Base-by-base conservation (phyloP, 2,113 vertebrate species). In the Sander lucioperca region DNA sequence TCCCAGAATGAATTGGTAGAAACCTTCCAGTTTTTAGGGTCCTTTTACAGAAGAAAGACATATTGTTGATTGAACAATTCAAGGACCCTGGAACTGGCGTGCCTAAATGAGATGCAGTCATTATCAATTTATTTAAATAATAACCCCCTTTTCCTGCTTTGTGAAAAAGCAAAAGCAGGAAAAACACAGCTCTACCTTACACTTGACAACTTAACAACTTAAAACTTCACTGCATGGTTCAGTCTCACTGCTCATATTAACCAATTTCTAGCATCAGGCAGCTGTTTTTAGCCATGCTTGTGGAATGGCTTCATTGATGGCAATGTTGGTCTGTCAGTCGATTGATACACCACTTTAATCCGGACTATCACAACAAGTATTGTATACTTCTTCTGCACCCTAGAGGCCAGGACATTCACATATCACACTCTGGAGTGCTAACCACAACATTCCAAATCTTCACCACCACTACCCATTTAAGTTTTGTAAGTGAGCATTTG, bases 401-500 rank as follows among this genome's bases (percentile, higher is more conserved):
- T 0, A 39, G 15, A 39, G 25, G 5, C 47, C 47, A 30, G 16
- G 13, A 21, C 33, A 33, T 33, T 33, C 18, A 71, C 6, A 68
- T 25, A 1, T 58, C 5, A 39, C 23, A 61, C 8, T 11, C 30
- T 47, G 2, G 27, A 71, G 21, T 18, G 15, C 16, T 50, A n/a
- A 75, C 84, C 57, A 14, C 47, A 59, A 21, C 64, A 21, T 43
- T 47, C n/a, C 16, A 76, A 47, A 61, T 53, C 57, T 74, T 79
- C 45, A 66, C 50, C 61, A 82, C 56, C 73, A 80, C 50, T 6
- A 3, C 13, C 69, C 51, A 51, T 78, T 80, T 56, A 54, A 66
- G 36, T 39, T 73, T 47, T 13, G 33, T 33, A 33, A 27, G 19
- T 61, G 15, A 75, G 5, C 2, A 50, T 81, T 78, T 62, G 27